Conservation (phyloP, 2,797 vertebrate species). For the Clarias pachynema region DNA sequence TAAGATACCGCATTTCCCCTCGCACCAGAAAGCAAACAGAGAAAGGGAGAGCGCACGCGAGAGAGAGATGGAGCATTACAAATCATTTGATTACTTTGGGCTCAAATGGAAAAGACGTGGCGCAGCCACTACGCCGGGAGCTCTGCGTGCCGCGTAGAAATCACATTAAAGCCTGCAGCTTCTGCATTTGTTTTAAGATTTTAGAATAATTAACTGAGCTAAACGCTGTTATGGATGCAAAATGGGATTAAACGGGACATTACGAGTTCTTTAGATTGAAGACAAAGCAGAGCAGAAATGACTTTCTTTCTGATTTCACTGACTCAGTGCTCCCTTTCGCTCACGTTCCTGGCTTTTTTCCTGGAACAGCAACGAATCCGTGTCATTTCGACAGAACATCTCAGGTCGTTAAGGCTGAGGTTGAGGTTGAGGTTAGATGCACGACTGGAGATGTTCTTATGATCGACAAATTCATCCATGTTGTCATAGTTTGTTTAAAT, state of each 20-base stretch:
- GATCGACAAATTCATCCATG: background rate
- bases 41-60: background rate
- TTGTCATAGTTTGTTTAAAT: background rate
- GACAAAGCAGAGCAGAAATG: slow-evolving; percentile 58
- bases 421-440: background rate
- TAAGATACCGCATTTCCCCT: slow-evolving; percentile 77
- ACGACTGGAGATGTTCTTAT: background rate
- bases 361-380: background rate
- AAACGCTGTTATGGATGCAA: slow-evolving; percentile 74
- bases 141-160: slow-evolving; percentile 77
- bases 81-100: slow-evolving; percentile 80
- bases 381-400: background rate
- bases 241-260: slow-evolving; percentile 71
- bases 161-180: slow-evolving; percentile 76
- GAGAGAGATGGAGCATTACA: slow-evolving; percentile 65
- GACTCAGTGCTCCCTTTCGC: slow-evolving; percentile 24
- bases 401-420: background rate
- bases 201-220: slow-evolving; percentile 80
- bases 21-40: slow-evolving; percentile 43
- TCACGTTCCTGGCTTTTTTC: background rate
- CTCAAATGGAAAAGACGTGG: slow-evolving; percentile 78
- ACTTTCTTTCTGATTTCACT: slow-evolving; percentile 55
- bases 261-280: slow-evolving; percentile 61
- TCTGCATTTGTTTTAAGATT: slow-evolving; percentile 81
- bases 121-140: slow-evolving; percentile 71